These are phyloP conservation scores for Hystrix brachyura DNA, from an alignment of 2,113 vertebrate genomes.

Conservation along the genomic window DNA sequence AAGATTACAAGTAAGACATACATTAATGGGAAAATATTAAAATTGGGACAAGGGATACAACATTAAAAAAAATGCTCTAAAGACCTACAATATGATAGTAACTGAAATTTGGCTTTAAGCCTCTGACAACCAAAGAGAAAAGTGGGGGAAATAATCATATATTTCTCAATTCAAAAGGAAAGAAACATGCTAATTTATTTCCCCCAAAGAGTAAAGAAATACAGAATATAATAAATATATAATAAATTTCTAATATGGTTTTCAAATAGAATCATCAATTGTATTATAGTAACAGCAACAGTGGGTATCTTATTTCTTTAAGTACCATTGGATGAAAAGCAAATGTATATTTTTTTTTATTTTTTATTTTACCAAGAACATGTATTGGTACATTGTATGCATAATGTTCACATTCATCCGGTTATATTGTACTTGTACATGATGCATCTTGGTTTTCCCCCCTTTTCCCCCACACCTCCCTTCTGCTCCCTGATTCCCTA, in stretches of 20 bases:
- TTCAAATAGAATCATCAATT: neutral
- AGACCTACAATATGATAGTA: neutral
- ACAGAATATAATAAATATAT: neutral
- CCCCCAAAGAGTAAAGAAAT: neutral
- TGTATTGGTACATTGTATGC: too few species aligned
- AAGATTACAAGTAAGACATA: neutral
- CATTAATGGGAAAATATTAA: neutral
- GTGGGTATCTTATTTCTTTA: neutral
- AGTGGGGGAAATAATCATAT: neutral
- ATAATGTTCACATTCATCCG: too few species aligned
- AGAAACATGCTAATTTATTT: too few species aligned
- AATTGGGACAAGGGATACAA: neutral
- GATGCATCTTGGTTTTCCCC: too few species aligned
- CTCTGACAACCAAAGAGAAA: neutral
- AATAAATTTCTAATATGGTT: neutral
- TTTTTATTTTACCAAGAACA: too few species aligned
- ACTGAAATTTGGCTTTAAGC: neutral
- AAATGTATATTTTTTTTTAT: neutral
- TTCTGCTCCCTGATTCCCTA: too few species aligned
- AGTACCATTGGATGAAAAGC: neutral
- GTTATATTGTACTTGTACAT: too few species aligned
- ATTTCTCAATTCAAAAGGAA: neutral
- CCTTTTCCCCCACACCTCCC: too few species aligned
- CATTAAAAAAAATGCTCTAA: neutral
- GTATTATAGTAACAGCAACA: neutral